Percentiles rank a stretch among this genome's conserved stretches.
phyloP scores from a whole-genome alignment of 2,888 invertebrate genomes.

The Lampropteryx suffumata region DNA sequence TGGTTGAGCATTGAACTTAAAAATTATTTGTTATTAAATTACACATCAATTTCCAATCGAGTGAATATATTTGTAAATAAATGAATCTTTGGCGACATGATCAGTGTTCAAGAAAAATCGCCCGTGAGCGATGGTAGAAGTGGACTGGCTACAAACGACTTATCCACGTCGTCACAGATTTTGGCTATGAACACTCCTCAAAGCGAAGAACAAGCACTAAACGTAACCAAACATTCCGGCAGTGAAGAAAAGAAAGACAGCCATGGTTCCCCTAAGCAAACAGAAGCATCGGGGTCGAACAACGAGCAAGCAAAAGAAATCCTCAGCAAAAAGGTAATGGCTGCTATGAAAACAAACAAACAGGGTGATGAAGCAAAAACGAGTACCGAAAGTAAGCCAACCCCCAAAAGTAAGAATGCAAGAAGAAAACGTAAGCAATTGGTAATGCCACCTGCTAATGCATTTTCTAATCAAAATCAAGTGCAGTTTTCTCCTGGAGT shows the following conservation, averaged over 20 bases:
- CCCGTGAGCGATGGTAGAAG: constrained; percentile 46
- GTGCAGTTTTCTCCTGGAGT: constrained; percentile 23
- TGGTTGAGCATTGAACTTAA: constrained; percentile 24
- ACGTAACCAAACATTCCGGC: constrained; percentile 14
- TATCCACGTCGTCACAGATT: constrained; percentile 46
- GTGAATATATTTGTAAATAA: background rate
- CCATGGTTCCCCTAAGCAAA: background rate
- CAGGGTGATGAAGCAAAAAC: constrained; percentile 36
- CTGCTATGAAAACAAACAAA: constrained; percentile 35
- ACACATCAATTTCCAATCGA: constrained; percentile 8
- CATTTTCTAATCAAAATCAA: constrained; percentile 32
- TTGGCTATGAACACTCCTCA: constrained; percentile 44
- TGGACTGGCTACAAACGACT: constrained; percentile 44
- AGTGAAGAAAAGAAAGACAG: background rate
- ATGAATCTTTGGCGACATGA: constrained; percentile 39
- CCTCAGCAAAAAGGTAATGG: constrained; percentile 14
- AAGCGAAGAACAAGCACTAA: constrained; percentile 43
- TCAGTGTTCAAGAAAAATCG: constrained; percentile 46
- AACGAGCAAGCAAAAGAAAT: constrained; percentile 10
- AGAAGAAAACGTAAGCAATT: constrained; percentile 56
- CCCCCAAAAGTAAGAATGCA: constrained; percentile 59
- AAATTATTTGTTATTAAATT: constrained; percentile 22
- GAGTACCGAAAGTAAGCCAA: constrained; percentile 31
- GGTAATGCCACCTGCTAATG: constrained; percentile 43
- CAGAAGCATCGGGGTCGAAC: constrained; percentile 7